Evolutionary conservation across 2,113 vertebrate genomes (phyloP).

Genomic region (Lampris megalopsis): DNA sequence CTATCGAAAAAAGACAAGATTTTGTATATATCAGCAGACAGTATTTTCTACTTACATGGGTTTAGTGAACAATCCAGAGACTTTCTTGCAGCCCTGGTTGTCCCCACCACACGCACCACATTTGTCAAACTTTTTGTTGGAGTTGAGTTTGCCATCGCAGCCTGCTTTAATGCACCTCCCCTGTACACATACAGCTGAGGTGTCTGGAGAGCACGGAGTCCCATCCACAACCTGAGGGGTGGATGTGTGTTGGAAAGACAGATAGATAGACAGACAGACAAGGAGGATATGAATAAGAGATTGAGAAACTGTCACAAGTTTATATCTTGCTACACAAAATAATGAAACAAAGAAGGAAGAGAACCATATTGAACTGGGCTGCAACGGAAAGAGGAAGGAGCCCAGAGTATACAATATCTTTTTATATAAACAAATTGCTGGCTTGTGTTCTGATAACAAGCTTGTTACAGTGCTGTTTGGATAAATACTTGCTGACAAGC

Average conservation of each 20-base stretch:
- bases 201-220: conserved; percentile 92
- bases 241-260: neutral
- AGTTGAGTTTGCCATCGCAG: conserved; percentile 92
- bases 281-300: neutral
- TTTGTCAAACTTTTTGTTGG: conserved; percentile 95
- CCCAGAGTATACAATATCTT: neutral
- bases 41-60: conserved; percentile 85
- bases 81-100: conserved; percentile 94
- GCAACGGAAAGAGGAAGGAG: neutral
- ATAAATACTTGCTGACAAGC: conserved; percentile 56
- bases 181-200: conserved; percentile 93
- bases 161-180: conserved; percentile 96
- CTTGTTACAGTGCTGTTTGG: conserved; percentile 40
- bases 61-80: conserved; percentile 95
- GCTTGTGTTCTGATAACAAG: conserved; percentile 23
- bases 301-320: neutral
- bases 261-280: neutral
- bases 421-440: conserved; percentile 6
- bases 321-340: neutral
- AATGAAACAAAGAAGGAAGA: neutral
- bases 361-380: neutral
- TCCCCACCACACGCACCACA: conserved; percentile 94
- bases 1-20: neutral
- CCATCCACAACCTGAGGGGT: conserved; percentile 91
- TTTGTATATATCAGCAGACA: neutral